Conservation (phyloP, 2,888 invertebrate species). For the Caenorhabditis angaria region DNA sequence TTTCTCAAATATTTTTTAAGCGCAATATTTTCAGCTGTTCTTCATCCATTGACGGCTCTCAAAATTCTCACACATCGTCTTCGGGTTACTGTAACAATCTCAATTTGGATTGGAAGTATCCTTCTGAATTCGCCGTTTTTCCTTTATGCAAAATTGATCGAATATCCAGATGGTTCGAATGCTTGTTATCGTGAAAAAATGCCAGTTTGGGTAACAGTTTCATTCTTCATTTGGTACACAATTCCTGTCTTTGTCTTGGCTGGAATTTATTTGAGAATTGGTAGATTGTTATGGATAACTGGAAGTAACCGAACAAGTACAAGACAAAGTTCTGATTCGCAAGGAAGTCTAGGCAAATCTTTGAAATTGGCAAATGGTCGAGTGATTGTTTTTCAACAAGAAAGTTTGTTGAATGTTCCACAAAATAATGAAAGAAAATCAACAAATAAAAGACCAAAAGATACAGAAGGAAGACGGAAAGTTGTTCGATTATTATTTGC, state of each 20-base stretch:
- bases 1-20: neutral
- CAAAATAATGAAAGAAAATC: slow-evolving; percentile 16
- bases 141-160: slow-evolving; percentile 44
- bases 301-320: slow-evolving; percentile 40
- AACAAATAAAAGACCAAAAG: slow-evolving; percentile 32
- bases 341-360: slow-evolving; percentile 37
- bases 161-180: slow-evolving; percentile 17
- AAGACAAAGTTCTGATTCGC: slow-evolving; percentile 45
- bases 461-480: slow-evolving; percentile 48
- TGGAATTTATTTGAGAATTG: slow-evolving; percentile 84
- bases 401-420: slow-evolving; percentile 53
- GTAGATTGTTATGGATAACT: slow-evolving; percentile 81
- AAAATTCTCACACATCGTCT: slow-evolving; percentile 62
- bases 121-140: slow-evolving; percentile 56
- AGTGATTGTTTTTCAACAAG: slow-evolving; percentile 45
- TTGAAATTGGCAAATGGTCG: slow-evolving; percentile 56
- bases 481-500: slow-evolving; percentile 85
- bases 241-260: slow-evolving; percentile 83
- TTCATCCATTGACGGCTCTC: slow-evolving; percentile 52
- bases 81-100: slow-evolving; percentile 50
- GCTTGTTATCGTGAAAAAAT: slow-evolving; percentile 43
- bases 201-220: slow-evolving; percentile 75
- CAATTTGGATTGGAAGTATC: slow-evolving; percentile 57
- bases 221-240: slow-evolving; percentile 84
- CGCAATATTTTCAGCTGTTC: slow-evolving; percentile 44